phyloP scores from a whole-genome alignment of 1,140 invertebrate species.

The Papilio xuthus region DNA sequence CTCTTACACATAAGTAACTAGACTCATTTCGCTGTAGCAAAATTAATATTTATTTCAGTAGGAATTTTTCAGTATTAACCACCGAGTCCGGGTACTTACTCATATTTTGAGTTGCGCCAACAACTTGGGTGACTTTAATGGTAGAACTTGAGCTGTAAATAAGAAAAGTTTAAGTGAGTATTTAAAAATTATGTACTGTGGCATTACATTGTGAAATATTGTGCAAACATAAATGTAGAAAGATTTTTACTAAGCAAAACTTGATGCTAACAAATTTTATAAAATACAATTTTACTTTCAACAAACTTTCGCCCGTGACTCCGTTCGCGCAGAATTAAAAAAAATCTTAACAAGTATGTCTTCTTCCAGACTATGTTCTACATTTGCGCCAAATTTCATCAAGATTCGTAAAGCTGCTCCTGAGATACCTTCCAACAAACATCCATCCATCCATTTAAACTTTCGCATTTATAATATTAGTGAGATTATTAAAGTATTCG shows the following conservation, averaged over 20 bases:
- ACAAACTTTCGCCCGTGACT: too few species aligned
- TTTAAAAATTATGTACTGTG: constrained; percentile 43
- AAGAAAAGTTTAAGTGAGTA: constrained; percentile 46
- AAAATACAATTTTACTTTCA: too few species aligned
- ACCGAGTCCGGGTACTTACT: constrained; percentile 45
- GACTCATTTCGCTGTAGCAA: background rate
- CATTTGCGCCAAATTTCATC: too few species aligned
- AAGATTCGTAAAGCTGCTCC: too few species aligned
- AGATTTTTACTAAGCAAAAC: background rate
- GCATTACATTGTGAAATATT: constrained; percentile 37
- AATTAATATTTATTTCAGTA: constrained; percentile 14
- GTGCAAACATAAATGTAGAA: constrained; percentile 29
- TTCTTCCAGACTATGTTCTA: too few species aligned
- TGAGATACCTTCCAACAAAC: too few species aligned
- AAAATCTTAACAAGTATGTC: too few species aligned
- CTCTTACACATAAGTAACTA: background rate
- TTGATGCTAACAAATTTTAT: background rate
- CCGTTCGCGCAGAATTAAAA: too few species aligned
- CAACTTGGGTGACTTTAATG: constrained; percentile 50
- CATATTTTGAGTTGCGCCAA: constrained; percentile 44
- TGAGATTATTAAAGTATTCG: too few species aligned
- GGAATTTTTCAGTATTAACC: constrained; percentile 31
- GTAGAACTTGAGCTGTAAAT: constrained; percentile 57
- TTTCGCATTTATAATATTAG: too few species aligned
- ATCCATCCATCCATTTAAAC: too few species aligned